phyloP scores from a whole-genome alignment of 2,113 vertebrate genomes.

The Indicator maculatus region DNA sequence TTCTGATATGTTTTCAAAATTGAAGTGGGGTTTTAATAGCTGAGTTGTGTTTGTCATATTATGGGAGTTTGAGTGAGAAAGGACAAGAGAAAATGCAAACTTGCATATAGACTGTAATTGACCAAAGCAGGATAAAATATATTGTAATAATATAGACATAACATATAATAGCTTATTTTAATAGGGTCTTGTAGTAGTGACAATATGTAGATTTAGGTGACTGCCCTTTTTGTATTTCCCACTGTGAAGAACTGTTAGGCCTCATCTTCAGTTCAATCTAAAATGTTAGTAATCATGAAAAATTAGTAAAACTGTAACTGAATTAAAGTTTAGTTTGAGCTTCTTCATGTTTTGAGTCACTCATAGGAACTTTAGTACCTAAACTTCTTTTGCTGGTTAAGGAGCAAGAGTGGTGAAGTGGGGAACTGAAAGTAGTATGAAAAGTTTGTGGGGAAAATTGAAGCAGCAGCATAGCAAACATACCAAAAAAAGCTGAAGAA shows the following conservation, averaged over 20 bases:
- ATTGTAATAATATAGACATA: background rate
- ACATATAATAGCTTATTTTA: background rate
- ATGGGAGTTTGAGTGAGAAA: background rate
- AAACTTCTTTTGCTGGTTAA: background rate
- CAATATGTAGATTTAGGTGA: background rate
- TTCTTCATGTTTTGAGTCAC: background rate
- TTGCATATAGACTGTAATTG: background rate
- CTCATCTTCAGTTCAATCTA: background rate
- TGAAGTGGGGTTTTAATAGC: background rate
- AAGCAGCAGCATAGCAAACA: rapidly evolving
- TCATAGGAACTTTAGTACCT: background rate
- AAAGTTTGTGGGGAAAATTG: background rate
- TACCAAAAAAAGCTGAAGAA: background rate
- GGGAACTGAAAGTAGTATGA: background rate
- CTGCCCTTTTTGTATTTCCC: background rate
- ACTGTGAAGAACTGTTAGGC: background rate
- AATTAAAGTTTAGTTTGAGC: background rate
- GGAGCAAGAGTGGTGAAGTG: background rate
- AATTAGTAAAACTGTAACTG: background rate
- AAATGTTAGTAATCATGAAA: background rate
- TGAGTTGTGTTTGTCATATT: background rate
- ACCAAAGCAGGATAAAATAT: background rate
- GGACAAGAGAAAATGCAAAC: background rate
- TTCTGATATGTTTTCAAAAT: background rate
- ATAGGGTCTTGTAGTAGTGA: background rate